Conservation (phyloP, 2,797 vertebrate genomes). For the Denticeps clupeoides region DNA sequence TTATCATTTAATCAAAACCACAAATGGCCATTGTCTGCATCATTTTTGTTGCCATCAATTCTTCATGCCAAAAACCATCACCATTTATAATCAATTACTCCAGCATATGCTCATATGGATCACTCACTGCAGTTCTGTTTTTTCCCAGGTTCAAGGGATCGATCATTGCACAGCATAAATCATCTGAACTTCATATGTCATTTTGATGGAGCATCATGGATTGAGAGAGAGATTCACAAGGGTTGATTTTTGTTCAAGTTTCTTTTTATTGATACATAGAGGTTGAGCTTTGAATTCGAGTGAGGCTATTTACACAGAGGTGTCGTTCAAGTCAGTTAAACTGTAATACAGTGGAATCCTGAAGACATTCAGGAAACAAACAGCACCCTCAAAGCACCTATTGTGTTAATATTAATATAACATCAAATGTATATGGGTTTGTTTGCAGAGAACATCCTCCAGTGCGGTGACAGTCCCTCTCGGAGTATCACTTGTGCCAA, state of each 20-base stretch:
- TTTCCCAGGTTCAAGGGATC: too few species aligned
- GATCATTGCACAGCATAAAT: too few species aligned
- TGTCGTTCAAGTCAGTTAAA: conserved; percentile 28
- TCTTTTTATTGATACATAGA: conserved; percentile 27
- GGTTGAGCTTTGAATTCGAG: conserved; percentile 17
- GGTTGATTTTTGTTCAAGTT: conserved; percentile 3
- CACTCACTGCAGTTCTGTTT: too few species aligned
- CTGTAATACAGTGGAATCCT: conserved; percentile 8
- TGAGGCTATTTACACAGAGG: conserved; percentile 33
- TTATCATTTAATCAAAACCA: conserved; percentile 24
- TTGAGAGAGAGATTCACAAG: neutral
- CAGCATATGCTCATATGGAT: too few species aligned
- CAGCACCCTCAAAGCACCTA: conserved; percentile 29
- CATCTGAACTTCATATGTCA: neutral
- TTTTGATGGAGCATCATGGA: neutral
- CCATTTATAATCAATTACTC: conserved; percentile 22
- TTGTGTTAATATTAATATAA: conserved; percentile 13
- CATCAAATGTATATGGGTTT: neutral
- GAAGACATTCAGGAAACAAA: conserved; percentile 18
- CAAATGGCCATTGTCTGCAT: conserved; percentile 24
- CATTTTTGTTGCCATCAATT: conserved; percentile 12
- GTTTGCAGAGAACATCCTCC: conserved; percentile 21
- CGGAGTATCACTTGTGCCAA: neutral
- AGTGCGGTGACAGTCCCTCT: neutral
- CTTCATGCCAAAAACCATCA: conserved; percentile 14